Evolutionary conservation across 2,113 vertebrate genomes (phyloP).

Genomic region (Bufo gargarizans): DNA sequence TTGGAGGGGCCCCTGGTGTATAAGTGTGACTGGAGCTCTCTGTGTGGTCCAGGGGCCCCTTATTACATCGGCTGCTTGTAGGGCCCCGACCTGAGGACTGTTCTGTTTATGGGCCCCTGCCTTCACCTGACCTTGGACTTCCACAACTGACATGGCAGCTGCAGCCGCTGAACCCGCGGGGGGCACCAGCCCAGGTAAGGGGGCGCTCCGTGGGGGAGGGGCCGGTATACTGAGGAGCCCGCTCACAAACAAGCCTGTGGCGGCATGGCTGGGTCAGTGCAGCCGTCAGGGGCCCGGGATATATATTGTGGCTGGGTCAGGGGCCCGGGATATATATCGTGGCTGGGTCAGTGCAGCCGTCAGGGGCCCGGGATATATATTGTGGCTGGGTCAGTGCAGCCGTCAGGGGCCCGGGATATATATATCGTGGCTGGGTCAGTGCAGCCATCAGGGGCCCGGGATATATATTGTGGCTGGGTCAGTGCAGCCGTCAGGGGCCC

Average conservation of each 20-base stretch:
- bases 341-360: too few species aligned
- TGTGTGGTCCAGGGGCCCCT: background rate
- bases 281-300: too few species aligned
- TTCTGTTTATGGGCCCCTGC: background rate
- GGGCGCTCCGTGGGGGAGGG: background rate
- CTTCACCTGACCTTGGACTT: background rate
- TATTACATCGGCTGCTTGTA: too few species aligned
- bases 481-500: background rate
- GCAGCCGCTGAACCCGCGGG: conserved; percentile 11
- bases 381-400: too few species aligned
- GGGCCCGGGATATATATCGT: background rate
- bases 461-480: too few species aligned
- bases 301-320: background rate
- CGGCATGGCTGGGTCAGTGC: too few species aligned
- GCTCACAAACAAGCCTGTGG: too few species aligned
- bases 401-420: too few species aligned
- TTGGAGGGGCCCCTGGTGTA: background rate
- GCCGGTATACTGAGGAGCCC: background rate
- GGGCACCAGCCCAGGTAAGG: conserved; percentile 41
- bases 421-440: too few species aligned
- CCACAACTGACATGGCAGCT: background rate
- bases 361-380: too few species aligned
- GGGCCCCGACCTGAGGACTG: background rate
- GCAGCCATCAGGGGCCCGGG: background rate
- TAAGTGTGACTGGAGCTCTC: background rate